These are phyloP conservation scores for Laticauda colubrina DNA, from an alignment of 2,113 vertebrate genomes.

Conservation along the genomic window DNA sequence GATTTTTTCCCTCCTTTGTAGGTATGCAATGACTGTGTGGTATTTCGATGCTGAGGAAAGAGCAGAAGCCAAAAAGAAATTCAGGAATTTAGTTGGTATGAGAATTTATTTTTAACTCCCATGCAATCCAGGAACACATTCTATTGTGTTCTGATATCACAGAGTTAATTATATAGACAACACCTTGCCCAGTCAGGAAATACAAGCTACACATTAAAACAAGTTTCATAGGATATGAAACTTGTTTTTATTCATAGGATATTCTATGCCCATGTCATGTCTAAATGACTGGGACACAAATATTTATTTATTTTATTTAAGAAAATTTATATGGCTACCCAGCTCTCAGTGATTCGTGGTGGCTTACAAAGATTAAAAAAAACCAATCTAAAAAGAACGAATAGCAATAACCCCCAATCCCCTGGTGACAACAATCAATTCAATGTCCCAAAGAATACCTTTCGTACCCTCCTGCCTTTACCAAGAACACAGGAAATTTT, in stretches of 20 bases:
- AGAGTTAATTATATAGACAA: neutral
- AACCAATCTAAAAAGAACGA: neutral
- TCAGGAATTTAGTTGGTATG: slow-evolving; percentile 83
- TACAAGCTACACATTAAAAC: neutral
- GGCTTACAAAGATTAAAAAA: neutral
- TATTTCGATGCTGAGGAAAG: slow-evolving; percentile 95
- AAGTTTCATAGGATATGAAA: neutral
- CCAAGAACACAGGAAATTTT: neutral
- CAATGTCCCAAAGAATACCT: neutral
- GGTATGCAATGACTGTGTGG: slow-evolving; percentile 96
- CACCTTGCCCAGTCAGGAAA: neutral
- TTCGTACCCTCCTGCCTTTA: neutral
- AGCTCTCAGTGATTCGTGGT: neutral
- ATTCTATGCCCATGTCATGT: neutral
- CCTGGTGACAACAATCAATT: neutral
- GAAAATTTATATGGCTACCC: neutral
- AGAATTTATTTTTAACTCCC: slow-evolving; percentile 21
- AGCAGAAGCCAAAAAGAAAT: slow-evolving; percentile 91
- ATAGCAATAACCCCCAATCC: neutral
- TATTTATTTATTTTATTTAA: neutral
- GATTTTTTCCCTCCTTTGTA: slow-evolving; percentile 59
- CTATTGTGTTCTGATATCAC: neutral
- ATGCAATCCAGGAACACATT: neutral
- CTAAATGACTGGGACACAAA: neutral
- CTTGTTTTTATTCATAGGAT: no score